Evolutionary conservation across 2,797 vertebrate genomes (phyloP), one percentile per base, ranked within the genome.

Genomic region (Pseudotriccus pelzelni): DNA sequence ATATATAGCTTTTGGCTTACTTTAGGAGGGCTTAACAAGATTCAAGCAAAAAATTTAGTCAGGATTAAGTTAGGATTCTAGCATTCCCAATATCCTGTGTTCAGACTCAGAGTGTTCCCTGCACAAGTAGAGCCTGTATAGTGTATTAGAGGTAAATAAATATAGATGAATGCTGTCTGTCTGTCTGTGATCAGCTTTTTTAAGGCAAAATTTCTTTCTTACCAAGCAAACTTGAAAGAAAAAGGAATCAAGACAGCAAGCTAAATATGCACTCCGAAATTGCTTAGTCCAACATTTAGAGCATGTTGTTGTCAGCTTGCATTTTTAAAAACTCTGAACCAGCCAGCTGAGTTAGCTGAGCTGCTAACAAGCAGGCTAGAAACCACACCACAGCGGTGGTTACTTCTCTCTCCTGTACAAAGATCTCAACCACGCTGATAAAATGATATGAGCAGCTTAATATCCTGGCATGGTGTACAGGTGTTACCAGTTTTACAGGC

Each of bases 401-500:
- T 94, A 43, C 66, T 53, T 8, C 50, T 47, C 84, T 78, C 66
- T 83, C 87, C 74, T 56, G 36, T 36, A 63, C 73, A 76, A 59
- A 91, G 80, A 59, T 87, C 74, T 81, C 82, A 66, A 18, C 46
- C 88, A 60, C 89, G 90, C 13, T 91, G 94, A 96, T 95, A 84
- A 93, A 95, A 88, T 67, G 69, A 95, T 95, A 95, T 2, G 47
- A 95, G 73, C 66, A 68, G 47, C 20, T 85, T 79, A 23, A 73
- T 86, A 69, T 44, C 36, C 56, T 90, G 82, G 70, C 14, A 12
- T 30, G 60, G 82, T 27, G 63, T 73, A 89, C 95, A 96, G 84
- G 94, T 89, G 92, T 56, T 90, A 96, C 95, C 87, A 90, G 89
- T 96, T 89, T 39, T 63, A 67, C 92, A 88, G 84, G 92, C 46